Conservation (phyloP, 2,113 vertebrate species). For the Aplodontia rufa region DNA sequence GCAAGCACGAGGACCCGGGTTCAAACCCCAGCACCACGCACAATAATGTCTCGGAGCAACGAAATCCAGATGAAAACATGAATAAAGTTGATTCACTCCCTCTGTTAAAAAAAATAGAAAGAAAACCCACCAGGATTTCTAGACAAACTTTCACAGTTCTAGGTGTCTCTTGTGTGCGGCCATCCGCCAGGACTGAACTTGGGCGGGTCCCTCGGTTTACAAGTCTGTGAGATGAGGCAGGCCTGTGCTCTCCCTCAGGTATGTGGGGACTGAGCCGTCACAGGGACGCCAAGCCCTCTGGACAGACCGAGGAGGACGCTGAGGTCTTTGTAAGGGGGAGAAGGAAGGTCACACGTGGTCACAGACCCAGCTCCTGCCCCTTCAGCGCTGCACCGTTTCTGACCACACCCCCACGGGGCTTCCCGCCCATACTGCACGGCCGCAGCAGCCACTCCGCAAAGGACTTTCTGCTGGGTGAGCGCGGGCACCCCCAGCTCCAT, state of each 20-base stretch:
- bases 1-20: too few relatives aligned
- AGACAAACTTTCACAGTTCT: background rate
- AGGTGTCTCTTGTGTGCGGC: background rate
- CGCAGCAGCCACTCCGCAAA: rapidly evolving
- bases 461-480: rapidly evolving
- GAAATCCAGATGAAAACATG: too few relatives aligned
- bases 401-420: background rate
- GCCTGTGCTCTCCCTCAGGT: rapidly evolving
- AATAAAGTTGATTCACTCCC: too few relatives aligned
- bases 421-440: rapidly evolving
- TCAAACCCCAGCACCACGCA: too few relatives aligned
- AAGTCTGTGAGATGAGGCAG: background rate
- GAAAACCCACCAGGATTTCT: background rate
- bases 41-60: too few relatives aligned
- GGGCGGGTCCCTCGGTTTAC: background rate
- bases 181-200: too few relatives aligned
- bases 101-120: too few relatives aligned
- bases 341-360: rapidly evolving
- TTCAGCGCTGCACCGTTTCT: background rate
- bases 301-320: background rate
- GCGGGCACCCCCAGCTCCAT: rapidly evolving
- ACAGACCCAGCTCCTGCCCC: too few relatives aligned
- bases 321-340: background rate
- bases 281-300: too few relatives aligned
- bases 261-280: rapidly evolving